phyloP scores from a whole-genome alignment of 2,888 invertebrate genomes.

The Salticus scenicus region DNA sequence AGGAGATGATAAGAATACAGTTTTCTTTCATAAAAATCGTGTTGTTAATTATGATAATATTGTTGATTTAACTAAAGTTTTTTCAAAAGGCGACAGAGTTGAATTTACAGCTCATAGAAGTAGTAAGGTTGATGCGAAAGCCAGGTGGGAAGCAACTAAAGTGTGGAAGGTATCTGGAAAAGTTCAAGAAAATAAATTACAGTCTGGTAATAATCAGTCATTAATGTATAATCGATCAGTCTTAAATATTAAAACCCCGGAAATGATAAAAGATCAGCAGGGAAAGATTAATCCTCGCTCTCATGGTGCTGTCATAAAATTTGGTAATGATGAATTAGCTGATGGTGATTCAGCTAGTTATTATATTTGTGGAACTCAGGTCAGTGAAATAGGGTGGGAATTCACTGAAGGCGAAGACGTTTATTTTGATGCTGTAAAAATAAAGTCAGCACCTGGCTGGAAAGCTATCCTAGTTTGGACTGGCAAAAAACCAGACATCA shows the following conservation, averaged over 20 bases:
- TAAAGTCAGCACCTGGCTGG: slow-evolving; percentile 45
- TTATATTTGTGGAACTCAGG: slow-evolving; percentile 36
- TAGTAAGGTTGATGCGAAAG: slow-evolving; percentile 21
- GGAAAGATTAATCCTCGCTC: slow-evolving; percentile 52
- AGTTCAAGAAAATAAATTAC: not conserved
- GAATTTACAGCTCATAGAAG: slow-evolving; percentile 38
- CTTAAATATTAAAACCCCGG: not conserved
- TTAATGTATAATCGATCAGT: not conserved
- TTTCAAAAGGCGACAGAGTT: slow-evolving; percentile 31
- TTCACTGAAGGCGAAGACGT: slow-evolving; percentile 53
- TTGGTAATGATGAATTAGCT: slow-evolving; percentile 41
- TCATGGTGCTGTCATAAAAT: slow-evolving; percentile 45
- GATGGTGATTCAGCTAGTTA: slow-evolving; percentile 49
- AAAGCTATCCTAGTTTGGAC: slow-evolving; percentile 51
- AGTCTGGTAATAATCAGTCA: not conserved
- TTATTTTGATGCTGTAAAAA: slow-evolving; percentile 40
- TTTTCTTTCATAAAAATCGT: slow-evolving; percentile 48
- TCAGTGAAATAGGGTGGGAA: slow-evolving; percentile 51
- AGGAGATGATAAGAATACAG: slow-evolving; percentile 15
- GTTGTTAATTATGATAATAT: slow-evolving; percentile 37
- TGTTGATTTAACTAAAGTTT: slow-evolving; percentile 40
- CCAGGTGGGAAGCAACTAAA: slow-evolving; percentile 50
- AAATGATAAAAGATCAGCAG: slow-evolving; percentile 12
- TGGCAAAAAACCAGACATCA: slow-evolving; percentile 49
- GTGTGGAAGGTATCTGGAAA: slow-evolving; percentile 33